Evolutionary conservation across 1,140 invertebrate genomes (phyloP).

Genomic region (Nasonia longicornis): DNA sequence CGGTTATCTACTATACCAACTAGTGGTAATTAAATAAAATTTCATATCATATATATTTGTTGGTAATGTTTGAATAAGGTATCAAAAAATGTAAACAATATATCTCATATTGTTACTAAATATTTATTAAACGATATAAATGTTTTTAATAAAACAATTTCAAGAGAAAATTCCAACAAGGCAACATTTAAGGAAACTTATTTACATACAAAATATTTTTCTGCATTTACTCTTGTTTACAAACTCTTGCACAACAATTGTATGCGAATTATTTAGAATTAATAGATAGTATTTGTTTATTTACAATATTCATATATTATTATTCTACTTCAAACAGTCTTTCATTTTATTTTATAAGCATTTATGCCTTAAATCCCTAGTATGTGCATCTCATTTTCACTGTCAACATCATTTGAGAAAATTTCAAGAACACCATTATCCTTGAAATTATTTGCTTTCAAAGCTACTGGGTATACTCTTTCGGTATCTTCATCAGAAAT

Average conservation of each 20-base stretch:
- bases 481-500: background rate
- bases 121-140: background rate
- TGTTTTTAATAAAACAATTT: too few relatives aligned
- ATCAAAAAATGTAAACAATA: too few relatives aligned
- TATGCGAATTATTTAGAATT: background rate
- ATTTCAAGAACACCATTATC: background rate
- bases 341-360: background rate
- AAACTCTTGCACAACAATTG: background rate
- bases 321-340: background rate
- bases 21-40: background rate
- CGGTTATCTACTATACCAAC: background rate
- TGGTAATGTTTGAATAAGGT: too few relatives aligned
- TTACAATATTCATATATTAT: background rate
- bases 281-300: background rate
- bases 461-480: constrained; percentile 28
- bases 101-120: background rate
- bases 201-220: too few relatives aligned
- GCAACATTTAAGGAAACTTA: too few relatives aligned
- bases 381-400: constrained; percentile 28
- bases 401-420: background rate
- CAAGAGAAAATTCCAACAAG: background rate
- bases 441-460: constrained; percentile 10
- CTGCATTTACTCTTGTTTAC: too few relatives aligned
- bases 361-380: constrained; percentile 25
- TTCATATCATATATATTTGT: too few relatives aligned